Conservation (phyloP, 2,888 invertebrate genomes). For the Acanthosepion esculentum region DNA sequence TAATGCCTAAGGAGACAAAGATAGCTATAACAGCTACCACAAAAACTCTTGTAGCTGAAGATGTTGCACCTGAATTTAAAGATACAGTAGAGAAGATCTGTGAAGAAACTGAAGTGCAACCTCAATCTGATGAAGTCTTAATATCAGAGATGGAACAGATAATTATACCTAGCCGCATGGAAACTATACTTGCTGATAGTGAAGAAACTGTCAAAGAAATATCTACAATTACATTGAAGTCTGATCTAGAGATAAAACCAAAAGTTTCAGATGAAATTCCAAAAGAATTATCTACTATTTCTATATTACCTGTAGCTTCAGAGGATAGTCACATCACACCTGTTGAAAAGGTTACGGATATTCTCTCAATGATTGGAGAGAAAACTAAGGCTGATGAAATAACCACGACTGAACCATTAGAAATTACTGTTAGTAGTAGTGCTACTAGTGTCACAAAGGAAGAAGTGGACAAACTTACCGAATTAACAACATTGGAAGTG, state of each 20-base stretch:
- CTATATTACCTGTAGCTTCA: not conserved
- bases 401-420: not conserved
- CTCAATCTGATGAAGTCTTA: not conserved
- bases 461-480: not conserved
- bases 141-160: not conserved
- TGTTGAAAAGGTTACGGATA: not conserved
- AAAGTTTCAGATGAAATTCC: conserved; percentile 44
- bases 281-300: conserved; percentile 34
- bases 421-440: not conserved
- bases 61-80: conserved; percentile 1
- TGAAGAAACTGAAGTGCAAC: conserved; percentile 45
- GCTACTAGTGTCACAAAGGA: not conserved
- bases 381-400: not conserved
- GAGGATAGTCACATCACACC: not conserved
- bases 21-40: conserved; percentile 38
- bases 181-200: not conserved
- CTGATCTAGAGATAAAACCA: not conserved
- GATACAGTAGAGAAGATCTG: conserved; percentile 47
- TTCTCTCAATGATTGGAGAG: not conserved
- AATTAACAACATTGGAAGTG: not conserved
- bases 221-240: not conserved
- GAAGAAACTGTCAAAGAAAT: conserved; percentile 47
- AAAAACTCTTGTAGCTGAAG: not conserved
- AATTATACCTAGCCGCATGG: no score
- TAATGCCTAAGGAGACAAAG: not conserved